Evolutionary conservation across 30 jellyfish, hydroid and myxozoan species (phyloP), one percentile per base, ranked within the genome.

Genomic region (Hydra vulgaris): DNA sequence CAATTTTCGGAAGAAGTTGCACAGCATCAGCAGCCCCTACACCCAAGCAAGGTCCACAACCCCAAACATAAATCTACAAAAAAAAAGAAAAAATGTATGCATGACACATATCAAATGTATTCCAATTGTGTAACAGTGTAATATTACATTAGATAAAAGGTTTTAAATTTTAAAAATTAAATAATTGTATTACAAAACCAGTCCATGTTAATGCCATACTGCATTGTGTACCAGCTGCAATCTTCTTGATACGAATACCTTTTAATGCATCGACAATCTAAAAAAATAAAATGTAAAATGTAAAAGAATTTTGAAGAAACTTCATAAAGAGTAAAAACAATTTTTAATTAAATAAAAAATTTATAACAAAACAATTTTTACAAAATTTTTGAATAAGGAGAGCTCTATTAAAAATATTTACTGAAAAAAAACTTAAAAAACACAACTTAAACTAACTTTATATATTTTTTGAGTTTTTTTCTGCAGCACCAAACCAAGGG

Each of bases 31-130:
- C 98, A 26, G 98, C 81, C 18, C 98, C 96, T 18, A 89, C 79
- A 18, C 94, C 98, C 52, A 92, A 79, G 78, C 98, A 92, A 0
- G 98, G 98, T 17, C 98, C 98, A 87, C 98, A 85, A 25, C 98
- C 98, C 98, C 98, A 92, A 53, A 89, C 96, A 81, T 92, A 92
- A 7, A 92, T 20, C 98, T 92, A 77, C 55, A 92, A 80, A 4
- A n/a, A 71, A 18, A 74, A 72, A 21, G 25, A 69, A 67, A 73
- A 25, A 25, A 73, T 73, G 24, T 73, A 71, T 71, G 79, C 18
- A 71, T 71, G 25, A n/a, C 18, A 18, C 20, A 18, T 17, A 61
- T 17, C 16, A 21, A 40, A 40, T 40, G 17, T 70, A 23, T 70
- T 21, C 76, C 8, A 70, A 70, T 15, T 21, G 76, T 21, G 17